Percentiles rank a stretch among this genome's conserved stretches.
phyloP scores from a whole-genome alignment of 2,113 vertebrate genomes.

The Macrotus californicus region DNA sequence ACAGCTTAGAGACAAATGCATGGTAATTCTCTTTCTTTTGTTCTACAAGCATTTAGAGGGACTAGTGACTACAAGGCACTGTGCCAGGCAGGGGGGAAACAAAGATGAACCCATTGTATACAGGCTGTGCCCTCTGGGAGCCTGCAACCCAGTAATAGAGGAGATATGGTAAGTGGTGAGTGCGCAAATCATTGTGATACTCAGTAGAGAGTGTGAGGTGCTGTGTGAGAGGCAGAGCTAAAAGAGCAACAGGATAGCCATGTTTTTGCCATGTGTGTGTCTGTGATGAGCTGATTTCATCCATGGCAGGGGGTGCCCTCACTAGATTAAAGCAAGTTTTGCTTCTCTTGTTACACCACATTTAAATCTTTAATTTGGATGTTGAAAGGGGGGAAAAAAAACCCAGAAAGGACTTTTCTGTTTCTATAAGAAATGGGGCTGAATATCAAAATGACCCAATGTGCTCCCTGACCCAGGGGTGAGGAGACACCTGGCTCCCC shows the following conservation, averaged over 20 bases:
- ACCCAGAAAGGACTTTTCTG: background rate
- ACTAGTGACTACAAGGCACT: background rate
- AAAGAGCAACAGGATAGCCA: background rate
- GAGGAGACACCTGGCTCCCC: background rate
- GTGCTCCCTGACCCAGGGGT: background rate
- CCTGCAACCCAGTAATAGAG: background rate
- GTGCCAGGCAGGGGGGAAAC: background rate
- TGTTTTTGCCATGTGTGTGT: background rate
- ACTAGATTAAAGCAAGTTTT: background rate
- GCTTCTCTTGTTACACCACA: background rate
- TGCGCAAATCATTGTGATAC: background rate
- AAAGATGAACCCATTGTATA: background rate
- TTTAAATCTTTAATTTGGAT: conserved; percentile 19
- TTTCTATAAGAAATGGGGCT: background rate
- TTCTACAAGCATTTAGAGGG: background rate
- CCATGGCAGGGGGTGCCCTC: background rate
- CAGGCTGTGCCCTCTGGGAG: background rate
- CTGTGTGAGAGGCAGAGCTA: background rate
- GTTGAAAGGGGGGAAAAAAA: background rate
- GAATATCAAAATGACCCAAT: background rate
- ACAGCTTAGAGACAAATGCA: background rate
- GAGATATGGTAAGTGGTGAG: background rate
- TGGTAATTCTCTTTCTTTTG: background rate
- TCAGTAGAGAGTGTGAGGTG: background rate
- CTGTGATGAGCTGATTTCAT: background rate